A percentile compares a stretch with the other conserved stretches of the same genome.
Conservation (phyloP, 2,888 invertebrate species). For the Hypomecis atomaria region DNA sequence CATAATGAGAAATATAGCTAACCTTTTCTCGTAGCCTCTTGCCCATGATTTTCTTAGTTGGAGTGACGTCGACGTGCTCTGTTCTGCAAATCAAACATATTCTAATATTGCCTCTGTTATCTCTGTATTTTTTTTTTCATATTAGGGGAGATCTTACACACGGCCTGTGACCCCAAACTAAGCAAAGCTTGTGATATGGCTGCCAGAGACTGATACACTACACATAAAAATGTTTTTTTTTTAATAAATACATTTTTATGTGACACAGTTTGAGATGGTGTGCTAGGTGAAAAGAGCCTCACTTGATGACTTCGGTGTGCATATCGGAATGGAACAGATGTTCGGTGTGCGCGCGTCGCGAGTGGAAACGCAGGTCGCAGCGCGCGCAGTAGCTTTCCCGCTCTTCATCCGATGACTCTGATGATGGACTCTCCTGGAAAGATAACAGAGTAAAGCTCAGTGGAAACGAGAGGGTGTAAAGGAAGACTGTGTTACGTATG, state of each 20-base stretch:
- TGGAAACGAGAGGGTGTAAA: too few relatives aligned
- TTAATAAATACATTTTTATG: too few relatives aligned
- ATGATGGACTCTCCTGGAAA: constrained; percentile 57
- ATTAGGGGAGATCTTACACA: too few relatives aligned
- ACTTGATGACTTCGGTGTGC: constrained; percentile 61
- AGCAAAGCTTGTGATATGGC: too few relatives aligned
- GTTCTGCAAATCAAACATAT: too few relatives aligned
- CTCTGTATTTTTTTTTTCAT: too few relatives aligned
- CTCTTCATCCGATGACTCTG: constrained; percentile 57
- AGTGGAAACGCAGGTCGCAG: constrained; percentile 71
- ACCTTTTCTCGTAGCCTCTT: constrained; percentile 64
- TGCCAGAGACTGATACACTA: too few relatives aligned
- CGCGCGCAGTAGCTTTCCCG: constrained; percentile 63
- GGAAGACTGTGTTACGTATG: too few relatives aligned
- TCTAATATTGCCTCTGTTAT: too few relatives aligned
- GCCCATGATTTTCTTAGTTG: constrained; percentile 60
- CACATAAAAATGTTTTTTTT: too few relatives aligned
- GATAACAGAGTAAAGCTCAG: neutral
- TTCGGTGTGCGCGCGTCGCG: constrained; percentile 67
- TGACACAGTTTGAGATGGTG: too few relatives aligned
- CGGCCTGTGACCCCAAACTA: too few relatives aligned
- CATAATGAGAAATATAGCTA: neutral
- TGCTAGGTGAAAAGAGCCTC: constrained; percentile 37
- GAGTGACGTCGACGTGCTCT: constrained; percentile 36
- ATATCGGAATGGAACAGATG: constrained; percentile 71